These are phyloP conservation scores for Drosophila takahashii DNA, from an alignment of 1,140 invertebrate genomes.

Conservation along the genomic window DNA sequence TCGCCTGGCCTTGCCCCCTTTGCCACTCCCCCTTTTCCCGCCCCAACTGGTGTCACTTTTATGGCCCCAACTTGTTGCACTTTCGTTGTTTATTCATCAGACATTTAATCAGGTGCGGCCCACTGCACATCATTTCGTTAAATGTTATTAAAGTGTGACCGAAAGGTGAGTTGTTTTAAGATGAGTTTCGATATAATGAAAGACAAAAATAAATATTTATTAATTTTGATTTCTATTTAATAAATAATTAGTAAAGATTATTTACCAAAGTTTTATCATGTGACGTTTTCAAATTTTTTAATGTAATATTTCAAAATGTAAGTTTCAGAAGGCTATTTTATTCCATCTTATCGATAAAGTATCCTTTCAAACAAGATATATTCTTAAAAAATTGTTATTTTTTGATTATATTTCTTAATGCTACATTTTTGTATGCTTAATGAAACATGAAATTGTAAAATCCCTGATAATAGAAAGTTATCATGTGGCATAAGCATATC, in stretches of 20 bases:
- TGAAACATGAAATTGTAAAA: too few relatives aligned
- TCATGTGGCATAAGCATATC: too few relatives aligned
- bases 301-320: too few relatives aligned
- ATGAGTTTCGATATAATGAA: not conserved
- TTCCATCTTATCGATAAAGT: too few relatives aligned
- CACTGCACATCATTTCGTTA: slow-evolving; percentile 56
- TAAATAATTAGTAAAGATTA: too few relatives aligned
- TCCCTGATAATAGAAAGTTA: too few relatives aligned
- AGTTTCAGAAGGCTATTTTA: too few relatives aligned
- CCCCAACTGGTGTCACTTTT: slow-evolving; percentile 46
- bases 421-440: too few relatives aligned
- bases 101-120: slow-evolving; percentile 54
- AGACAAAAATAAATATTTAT: not conserved
- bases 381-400: too few relatives aligned
- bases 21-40: not conserved
- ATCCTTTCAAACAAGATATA: too few relatives aligned
- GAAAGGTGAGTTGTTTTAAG: slow-evolving; percentile 8
- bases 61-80: slow-evolving; percentile 43
- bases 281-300: too few relatives aligned
- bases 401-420: too few relatives aligned
- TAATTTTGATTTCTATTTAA: not conserved
- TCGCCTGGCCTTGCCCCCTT: slow-evolving; percentile 36
- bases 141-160: slow-evolving; percentile 46
- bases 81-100: slow-evolving; percentile 66
- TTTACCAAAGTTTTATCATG: not conserved